phyloP scores from a whole-genome alignment of 2,797 vertebrate species.

The Gallinago stenura region DNA sequence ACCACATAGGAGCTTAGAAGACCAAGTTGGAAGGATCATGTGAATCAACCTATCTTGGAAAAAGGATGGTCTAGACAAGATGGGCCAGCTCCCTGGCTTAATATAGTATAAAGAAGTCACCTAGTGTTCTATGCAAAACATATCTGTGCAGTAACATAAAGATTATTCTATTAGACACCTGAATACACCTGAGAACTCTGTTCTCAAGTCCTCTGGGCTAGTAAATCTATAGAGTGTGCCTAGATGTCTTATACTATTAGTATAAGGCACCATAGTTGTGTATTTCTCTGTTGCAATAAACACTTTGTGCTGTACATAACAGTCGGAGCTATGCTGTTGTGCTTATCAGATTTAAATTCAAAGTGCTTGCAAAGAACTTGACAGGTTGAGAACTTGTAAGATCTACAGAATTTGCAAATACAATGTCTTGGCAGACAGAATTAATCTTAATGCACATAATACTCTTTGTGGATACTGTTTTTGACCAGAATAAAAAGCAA shows the following conservation, averaged over 20 bases:
- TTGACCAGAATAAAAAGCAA: neutral
- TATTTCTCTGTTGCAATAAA: constrained; percentile 43
- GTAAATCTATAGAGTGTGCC: constrained; percentile 21
- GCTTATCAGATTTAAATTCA: constrained; percentile 47
- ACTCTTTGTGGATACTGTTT: neutral
- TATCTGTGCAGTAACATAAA: neutral
- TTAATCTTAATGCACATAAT: neutral
- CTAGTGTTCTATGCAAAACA: neutral
- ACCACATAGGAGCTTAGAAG: neutral
- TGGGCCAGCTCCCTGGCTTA: neutral
- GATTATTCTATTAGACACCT: constrained; percentile 5
- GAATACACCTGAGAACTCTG: neutral
- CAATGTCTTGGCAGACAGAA: neutral
- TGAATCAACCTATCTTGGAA: neutral
- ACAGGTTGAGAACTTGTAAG: neutral
- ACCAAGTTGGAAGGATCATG: neutral
- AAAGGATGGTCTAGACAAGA: neutral
- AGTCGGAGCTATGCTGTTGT: neutral
- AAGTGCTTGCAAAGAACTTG: constrained; percentile 21
- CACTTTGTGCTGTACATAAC: neutral
- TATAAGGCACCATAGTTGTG: neutral
- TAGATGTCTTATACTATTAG: neutral
- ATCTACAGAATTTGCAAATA: neutral
- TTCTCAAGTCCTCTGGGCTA: neutral
- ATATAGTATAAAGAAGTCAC: neutral